Conservation (phyloP, 2,797 vertebrate species). For the Pseudochaenichthys georgianus region DNA sequence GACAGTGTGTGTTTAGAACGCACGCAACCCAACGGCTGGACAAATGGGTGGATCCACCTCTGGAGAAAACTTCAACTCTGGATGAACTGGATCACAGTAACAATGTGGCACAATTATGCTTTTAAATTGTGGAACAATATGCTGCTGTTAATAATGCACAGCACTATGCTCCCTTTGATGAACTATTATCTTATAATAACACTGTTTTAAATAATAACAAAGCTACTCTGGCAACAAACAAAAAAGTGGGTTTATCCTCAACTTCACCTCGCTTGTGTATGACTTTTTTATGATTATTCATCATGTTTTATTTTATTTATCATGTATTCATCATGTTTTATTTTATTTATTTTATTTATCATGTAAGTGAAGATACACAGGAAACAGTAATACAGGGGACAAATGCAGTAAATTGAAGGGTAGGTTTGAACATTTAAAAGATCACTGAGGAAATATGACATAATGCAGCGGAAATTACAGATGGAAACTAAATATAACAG, state of each 20-base stretch:
- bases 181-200: background rate
- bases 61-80: background rate
- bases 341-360: too few relatives aligned
- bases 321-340: too few relatives aligned
- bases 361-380: too few relatives aligned
- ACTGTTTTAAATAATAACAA: background rate
- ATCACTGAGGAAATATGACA: constrained; percentile 3
- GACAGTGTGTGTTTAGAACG: constrained; percentile 12
- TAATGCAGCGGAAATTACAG: constrained; percentile 1
- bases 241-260: background rate
- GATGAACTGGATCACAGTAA: constrained; percentile 15
- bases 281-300: too few relatives aligned
- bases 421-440: background rate
- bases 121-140: background rate
- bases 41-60: constrained; percentile 20
- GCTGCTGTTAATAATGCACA: background rate
- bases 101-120: background rate
- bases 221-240: background rate
- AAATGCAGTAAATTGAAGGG: too few relatives aligned
- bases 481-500: constrained; percentile 16
- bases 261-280: background rate
- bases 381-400: too few relatives aligned
- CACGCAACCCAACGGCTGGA: constrained; percentile 2
- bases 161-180: background rate
- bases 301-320: too few relatives aligned